phyloP scores from a whole-genome alignment of 2,888 invertebrate species.

The Eledone cirrhosa region DNA sequence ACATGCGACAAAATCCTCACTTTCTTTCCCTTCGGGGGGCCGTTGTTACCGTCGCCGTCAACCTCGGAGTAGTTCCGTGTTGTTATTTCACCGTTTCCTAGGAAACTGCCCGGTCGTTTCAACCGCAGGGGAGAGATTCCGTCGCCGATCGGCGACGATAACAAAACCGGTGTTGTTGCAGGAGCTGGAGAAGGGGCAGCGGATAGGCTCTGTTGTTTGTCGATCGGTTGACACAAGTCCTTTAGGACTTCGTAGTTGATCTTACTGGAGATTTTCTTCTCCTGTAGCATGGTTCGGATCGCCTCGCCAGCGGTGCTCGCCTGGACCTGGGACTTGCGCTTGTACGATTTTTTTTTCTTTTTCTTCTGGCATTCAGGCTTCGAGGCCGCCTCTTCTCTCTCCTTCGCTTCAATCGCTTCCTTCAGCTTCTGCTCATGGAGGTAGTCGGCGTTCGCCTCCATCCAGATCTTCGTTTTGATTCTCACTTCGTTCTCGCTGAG shows the following conservation, averaged over 20 bases:
- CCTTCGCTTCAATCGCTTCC: conserved; percentile 81
- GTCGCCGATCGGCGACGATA: not conserved
- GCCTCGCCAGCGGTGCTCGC: conserved; percentile 79
- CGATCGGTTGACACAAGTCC: conserved; percentile 70
- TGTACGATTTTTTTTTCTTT: not conserved
- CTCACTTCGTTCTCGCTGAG: conserved; percentile 82
- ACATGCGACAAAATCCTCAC: too few species aligned
- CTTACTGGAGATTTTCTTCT: conserved; percentile 94
- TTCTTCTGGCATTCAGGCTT: conserved; percentile 77
- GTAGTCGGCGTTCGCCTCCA: conserved; percentile 85
- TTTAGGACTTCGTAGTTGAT: conserved; percentile 97
- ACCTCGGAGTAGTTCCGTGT: not conserved
- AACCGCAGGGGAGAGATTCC: not conserved
- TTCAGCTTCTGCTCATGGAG: conserved; percentile 86
- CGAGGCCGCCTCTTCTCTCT: conserved; percentile 79
- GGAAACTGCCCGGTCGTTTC: not conserved
- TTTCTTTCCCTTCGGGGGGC: too few species aligned
- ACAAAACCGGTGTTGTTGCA: not conserved
- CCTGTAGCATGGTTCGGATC: conserved; percentile 93
- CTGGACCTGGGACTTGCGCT: conserved; percentile 50
- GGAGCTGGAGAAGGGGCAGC: not conserved
- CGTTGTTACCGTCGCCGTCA: too few species aligned
- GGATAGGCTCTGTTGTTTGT: not conserved
- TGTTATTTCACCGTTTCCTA: not conserved
- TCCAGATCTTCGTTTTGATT: conserved; percentile 87